Conservation (phyloP, 2,113 vertebrate species). For the Labeo rohita region DNA sequence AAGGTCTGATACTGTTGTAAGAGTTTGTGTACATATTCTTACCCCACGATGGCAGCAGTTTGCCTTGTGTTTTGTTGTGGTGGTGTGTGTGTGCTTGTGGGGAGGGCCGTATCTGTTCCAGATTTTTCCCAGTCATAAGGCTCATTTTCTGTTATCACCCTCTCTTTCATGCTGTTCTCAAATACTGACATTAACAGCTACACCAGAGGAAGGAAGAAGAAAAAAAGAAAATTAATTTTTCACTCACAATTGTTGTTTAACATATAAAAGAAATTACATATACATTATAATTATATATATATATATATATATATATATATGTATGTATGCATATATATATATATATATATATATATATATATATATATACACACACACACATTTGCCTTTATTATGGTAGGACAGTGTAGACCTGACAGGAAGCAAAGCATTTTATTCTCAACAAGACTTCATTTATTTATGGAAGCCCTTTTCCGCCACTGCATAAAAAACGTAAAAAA, state of each 20-base stretch:
- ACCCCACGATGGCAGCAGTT: conserved; percentile 97
- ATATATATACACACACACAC: too few species aligned
- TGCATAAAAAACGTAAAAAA: too few species aligned
- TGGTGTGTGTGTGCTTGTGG: conserved; percentile 89
- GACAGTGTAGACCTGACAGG: too few species aligned
- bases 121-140: conserved; percentile 98
- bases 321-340: not conserved
- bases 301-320: not conserved
- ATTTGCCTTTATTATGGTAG: too few species aligned
- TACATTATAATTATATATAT: not conserved
- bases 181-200: conserved; percentile 98
- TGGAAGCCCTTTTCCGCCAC: too few species aligned
- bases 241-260: not conserved
- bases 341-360: not conserved
- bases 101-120: conserved; percentile 87
- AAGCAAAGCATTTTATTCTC: too few species aligned
- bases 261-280: not conserved
- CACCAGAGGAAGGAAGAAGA: conserved; percentile 2
- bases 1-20: conserved; percentile 15
- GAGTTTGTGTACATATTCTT: conserved; percentile 65
- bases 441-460: too few species aligned
- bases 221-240: not conserved
- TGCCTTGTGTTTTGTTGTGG: conserved; percentile 95
- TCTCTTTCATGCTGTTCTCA: conserved; percentile 98
- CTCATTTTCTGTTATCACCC: conserved; percentile 95